Conservation (phyloP, 2,888 invertebrate genomes). For the Augochlorella aurata region DNA sequence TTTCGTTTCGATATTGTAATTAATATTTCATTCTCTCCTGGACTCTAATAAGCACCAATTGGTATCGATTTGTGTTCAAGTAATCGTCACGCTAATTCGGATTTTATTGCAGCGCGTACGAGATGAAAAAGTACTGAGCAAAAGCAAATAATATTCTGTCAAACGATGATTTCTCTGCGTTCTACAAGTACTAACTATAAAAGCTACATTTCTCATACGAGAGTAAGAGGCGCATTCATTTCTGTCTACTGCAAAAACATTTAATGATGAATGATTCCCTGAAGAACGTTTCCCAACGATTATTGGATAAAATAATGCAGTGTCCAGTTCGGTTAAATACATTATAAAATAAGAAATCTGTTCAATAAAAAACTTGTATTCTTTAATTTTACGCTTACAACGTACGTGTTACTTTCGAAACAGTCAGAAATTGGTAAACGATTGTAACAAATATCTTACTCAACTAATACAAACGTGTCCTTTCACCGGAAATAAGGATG, state of each 20-base stretch:
- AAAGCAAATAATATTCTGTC: neutral
- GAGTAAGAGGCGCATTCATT: neutral
- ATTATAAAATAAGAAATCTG: neutral
- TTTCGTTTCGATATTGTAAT: neutral
- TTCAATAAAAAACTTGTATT: neutral
- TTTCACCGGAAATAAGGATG: neutral
- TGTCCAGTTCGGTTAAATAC: neutral
- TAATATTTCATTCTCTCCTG: neutral
- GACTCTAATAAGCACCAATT: too few species aligned
- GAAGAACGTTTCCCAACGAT: neutral
- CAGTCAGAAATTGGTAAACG: neutral
- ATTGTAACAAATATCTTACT: neutral
- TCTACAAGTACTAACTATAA: too few species aligned
- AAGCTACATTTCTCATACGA: neutral
- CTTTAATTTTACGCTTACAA: neutral
- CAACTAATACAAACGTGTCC: neutral
- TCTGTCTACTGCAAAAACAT: neutral
- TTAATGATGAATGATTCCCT: neutral
- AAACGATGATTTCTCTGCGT: neutral
- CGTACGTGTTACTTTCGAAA: neutral
- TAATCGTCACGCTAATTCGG: neutral
- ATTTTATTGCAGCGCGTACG: neutral
- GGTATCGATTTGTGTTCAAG: neutral
- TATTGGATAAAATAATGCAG: neutral
- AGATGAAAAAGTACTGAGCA: slow-evolving; percentile 5